Percentiles rank a stretch among this genome's conserved stretches.
Conservation (phyloP, 2,888 invertebrate species). For the Masnerella sp. region DNA sequence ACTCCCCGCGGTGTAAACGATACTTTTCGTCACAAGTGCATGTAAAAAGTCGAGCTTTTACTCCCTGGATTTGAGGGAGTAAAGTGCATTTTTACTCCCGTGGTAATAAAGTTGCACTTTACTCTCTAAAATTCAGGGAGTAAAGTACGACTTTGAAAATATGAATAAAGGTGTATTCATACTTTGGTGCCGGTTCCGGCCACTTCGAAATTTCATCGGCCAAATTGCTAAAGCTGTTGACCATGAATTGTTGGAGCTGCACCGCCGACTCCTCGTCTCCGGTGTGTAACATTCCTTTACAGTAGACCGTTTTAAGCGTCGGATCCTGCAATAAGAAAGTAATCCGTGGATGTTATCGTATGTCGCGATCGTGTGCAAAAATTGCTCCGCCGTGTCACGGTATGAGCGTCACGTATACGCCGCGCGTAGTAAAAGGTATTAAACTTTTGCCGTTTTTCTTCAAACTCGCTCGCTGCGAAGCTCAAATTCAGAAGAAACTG, state of each 20-base stretch:
- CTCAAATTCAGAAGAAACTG: constrained; percentile 46
- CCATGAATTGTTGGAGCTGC: constrained; percentile 1
- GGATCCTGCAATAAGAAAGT: constrained; percentile 71
- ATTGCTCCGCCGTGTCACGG: constrained; percentile 8
- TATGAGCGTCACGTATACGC: constrained; percentile 29
- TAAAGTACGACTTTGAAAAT: not conserved
- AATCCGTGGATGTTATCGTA: constrained; percentile 5
- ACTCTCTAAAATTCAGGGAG: no score
- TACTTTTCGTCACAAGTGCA: no score
- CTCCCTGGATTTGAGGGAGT: no score
- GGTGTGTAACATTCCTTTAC: constrained; percentile 63
- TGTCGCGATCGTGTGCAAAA: constrained; percentile 5
- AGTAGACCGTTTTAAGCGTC: constrained; percentile 59
- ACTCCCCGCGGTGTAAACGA: no score
- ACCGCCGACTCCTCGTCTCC: not conserved
- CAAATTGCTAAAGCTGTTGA: constrained; percentile 53
- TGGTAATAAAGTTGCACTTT: no score
- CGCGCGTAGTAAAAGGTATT: constrained; percentile 34
- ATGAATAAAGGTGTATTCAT: constrained; percentile 28
- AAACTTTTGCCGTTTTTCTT: constrained; percentile 50
- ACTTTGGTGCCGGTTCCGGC: constrained; percentile 67
- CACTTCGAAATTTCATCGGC: constrained; percentile 62
- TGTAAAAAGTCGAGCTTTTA: no score
- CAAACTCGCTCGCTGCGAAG: constrained; percentile 34
- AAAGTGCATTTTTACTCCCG: no score